These are phyloP conservation scores for Cephonodes hylas DNA, from an alignment of 2,888 invertebrate genomes.

Conservation along the genomic window DNA sequence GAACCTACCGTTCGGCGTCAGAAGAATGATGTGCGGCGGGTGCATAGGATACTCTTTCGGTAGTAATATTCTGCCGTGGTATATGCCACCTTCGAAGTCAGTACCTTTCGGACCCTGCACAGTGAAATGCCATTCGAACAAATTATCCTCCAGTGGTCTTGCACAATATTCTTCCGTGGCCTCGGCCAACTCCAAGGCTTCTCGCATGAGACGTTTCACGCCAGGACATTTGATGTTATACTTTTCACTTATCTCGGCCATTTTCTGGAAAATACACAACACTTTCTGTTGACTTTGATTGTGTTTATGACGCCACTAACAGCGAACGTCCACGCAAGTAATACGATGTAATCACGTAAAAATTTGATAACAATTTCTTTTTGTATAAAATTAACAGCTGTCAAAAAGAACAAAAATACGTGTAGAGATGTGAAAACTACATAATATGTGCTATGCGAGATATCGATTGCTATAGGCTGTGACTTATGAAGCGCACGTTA, in stretches of 20 bases:
- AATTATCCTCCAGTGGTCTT: conserved; percentile 94
- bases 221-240: conserved; percentile 84
- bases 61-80: conserved; percentile 94
- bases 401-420: neutral
- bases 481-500: too few relatives aligned
- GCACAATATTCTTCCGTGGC: conserved; percentile 95
- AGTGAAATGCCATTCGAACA: conserved; percentile 99
- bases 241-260: conserved; percentile 72
- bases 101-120: conserved; percentile 93
- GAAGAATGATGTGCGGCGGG: conserved; percentile 95
- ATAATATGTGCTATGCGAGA: too few relatives aligned
- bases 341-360: conserved; percentile 53
- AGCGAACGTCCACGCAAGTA: conserved; percentile 45
- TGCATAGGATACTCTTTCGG: conserved; percentile 98
- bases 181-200: conserved; percentile 91
- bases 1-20: conserved; percentile 97
- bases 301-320: conserved; percentile 42
- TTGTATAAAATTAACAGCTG: conserved; percentile 23
- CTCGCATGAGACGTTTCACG: conserved; percentile 95
- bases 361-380: conserved; percentile 51
- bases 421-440: neutral
- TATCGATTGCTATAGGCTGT: too few relatives aligned
- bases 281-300: conserved; percentile 23
- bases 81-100: conserved; percentile 94
- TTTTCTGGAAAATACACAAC: conserved; percentile 32